Evolutionary conservation across 2,888 invertebrate genomes (phyloP).

Genomic region (Eristalinus aeneus): DNA sequence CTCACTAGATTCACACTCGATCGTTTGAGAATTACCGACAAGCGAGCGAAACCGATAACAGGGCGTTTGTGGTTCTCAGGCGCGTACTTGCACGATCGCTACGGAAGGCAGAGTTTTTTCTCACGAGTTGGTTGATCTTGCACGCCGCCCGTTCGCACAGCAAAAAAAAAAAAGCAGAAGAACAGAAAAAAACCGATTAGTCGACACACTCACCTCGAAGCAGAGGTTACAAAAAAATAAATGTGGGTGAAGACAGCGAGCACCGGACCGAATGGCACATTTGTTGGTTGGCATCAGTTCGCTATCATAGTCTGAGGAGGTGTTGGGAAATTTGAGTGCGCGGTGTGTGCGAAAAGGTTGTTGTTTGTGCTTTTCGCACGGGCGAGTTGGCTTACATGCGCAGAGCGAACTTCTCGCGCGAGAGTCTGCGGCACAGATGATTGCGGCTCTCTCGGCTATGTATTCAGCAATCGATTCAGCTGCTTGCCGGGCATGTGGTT

Average conservation of each 20-base stretch:
- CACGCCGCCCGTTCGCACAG: not conserved
- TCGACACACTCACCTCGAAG: slow-evolving; percentile 63
- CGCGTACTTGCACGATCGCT: not conserved
- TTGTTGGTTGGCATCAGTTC: slow-evolving; percentile 68
- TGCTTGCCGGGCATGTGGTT: not conserved
- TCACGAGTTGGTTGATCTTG: not conserved
- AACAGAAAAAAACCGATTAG: slow-evolving; percentile 4
- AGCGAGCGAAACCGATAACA: not conserved
- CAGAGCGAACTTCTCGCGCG: slow-evolving; percentile 15
- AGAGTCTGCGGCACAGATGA: slow-evolving; percentile 52
- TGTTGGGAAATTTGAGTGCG: slow-evolving; percentile 57
- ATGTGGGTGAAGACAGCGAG: slow-evolving; percentile 64
- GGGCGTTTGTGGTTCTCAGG: not conserved
- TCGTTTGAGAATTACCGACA: not conserved
- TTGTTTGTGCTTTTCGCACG: slow-evolving; percentile 25
- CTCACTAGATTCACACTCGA: not conserved
- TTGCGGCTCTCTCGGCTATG: slow-evolving; percentile 51
- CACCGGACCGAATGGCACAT: slow-evolving; percentile 69
- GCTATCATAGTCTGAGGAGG: slow-evolving; percentile 69
- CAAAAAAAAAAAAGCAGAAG: not conserved
- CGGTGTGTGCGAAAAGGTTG: slow-evolving; percentile 60
- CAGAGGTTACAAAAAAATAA: slow-evolving; percentile 64
- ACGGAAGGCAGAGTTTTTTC: not conserved
- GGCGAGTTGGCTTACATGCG: slow-evolving; percentile 52
- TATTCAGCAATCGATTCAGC: slow-evolving; percentile 45